Evolutionary conservation across 92 coral and sea anemone genomes (phyloP).

Genomic region (Paragorgia papillata): DNA sequence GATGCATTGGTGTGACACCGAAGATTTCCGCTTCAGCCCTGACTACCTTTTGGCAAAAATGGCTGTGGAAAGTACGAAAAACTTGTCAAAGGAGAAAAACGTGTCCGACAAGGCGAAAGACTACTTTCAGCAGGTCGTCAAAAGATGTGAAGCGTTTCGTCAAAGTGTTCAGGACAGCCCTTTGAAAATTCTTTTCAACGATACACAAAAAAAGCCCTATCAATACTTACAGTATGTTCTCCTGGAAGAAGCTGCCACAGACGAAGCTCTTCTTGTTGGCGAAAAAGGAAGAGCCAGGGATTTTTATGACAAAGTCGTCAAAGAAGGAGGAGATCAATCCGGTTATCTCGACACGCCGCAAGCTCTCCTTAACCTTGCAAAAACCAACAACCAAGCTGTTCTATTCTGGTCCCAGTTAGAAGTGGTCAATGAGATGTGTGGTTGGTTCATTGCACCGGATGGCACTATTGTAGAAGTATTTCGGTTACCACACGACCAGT

Average conservation of each 20-base stretch:
- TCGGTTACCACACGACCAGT: neutral
- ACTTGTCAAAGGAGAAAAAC: too few species aligned
- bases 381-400: slow-evolving; percentile 8
- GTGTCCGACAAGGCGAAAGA: neutral
- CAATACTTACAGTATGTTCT: slow-evolving; percentile 39
- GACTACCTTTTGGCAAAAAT: slow-evolving; percentile 44
- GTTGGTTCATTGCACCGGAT: slow-evolving; percentile 32
- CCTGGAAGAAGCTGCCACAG: slow-evolving; percentile 1
- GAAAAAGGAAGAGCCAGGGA: slow-evolving; percentile 39
- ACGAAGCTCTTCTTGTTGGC: slow-evolving; percentile 25
- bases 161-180: slow-evolving; percentile 28
- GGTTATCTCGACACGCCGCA: neutral
- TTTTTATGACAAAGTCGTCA: slow-evolving; percentile 16
- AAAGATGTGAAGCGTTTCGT: slow-evolving; percentile 24
- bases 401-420: slow-evolving; percentile 16
- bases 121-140: slow-evolving; percentile 1
- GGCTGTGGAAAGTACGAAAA: slow-evolving; percentile 5
- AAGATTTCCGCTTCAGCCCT: slow-evolving; percentile 56
- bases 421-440: slow-evolving; percentile 4
- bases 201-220: slow-evolving; percentile 33
- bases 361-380: slow-evolving; percentile 9
- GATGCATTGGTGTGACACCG: slow-evolving; percentile 33
- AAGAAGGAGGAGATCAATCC: neutral
- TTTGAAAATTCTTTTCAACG: slow-evolving; percentile 21
- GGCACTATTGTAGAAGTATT: slow-evolving; percentile 8